A percentile compares a stretch with the other conserved stretches of the same genome.
Evolutionary conservation across 2,113 vertebrate genomes (phyloP).

Genomic region (Columbina picui): DNA sequence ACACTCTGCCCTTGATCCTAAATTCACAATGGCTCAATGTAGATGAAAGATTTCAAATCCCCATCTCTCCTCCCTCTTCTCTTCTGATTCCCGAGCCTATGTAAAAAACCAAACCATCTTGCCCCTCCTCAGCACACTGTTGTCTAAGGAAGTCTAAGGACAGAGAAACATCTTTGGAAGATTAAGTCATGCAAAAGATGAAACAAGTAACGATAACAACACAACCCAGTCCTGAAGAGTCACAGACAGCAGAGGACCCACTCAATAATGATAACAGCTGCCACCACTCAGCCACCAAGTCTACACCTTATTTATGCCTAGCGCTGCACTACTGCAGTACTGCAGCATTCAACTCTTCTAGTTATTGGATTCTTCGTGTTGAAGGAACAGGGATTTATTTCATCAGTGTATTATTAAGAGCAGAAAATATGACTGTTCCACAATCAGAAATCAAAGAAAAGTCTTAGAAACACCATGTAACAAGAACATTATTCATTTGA

Average conservation of each 20-base stretch:
- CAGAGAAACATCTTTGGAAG: neutral
- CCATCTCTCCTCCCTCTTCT: neutral
- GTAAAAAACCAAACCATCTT: neutral
- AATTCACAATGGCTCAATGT: slow-evolving; percentile 55
- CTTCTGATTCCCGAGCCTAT: neutral
- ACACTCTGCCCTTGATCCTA: slow-evolving; percentile 58
- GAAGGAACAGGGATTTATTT: neutral
- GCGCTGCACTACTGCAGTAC: neutral
- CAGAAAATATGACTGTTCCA: neutral
- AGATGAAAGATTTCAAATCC: slow-evolving; percentile 52
- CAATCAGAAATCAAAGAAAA: neutral
- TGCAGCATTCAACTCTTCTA: neutral
- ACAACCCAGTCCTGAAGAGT: neutral
- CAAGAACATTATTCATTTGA: neutral
- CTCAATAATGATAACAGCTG: neutral
- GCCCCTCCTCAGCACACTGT: neutral
- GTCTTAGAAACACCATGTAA: neutral
- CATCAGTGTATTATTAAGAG: neutral
- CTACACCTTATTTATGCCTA: neutral
- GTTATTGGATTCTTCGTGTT: neutral
- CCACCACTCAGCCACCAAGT: neutral
- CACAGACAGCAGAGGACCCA: neutral
- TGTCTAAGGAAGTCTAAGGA: neutral
- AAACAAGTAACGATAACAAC: neutral
- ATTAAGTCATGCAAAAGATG: neutral